Conservation (phyloP, 2,797 vertebrate genomes). For the Phoebastria nigripes region DNA sequence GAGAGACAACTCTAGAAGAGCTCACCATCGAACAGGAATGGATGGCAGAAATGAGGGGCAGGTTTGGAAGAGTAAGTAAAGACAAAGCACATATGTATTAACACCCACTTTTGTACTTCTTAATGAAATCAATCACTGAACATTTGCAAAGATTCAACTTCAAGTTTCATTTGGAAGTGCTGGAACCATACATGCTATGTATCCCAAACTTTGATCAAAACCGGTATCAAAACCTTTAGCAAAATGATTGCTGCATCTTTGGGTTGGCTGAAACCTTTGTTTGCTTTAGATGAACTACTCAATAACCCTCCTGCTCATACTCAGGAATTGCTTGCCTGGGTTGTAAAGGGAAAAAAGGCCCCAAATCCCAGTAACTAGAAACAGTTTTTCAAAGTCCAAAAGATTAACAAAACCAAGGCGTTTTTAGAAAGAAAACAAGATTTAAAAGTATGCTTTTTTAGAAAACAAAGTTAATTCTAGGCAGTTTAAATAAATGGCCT, state of each 20-base stretch:
- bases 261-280: background rate
- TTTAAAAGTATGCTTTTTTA: background rate
- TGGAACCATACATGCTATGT: background rate
- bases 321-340: background rate
- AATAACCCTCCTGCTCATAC: background rate
- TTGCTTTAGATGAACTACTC: background rate
- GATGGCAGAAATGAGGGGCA: rapidly evolving
- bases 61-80: background rate
- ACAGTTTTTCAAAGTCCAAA: background rate
- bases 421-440: background rate
- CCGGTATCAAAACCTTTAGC: background rate
- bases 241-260: background rate
- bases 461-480: background rate
- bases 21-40: background rate
- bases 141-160: background rate
- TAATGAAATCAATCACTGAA: background rate
- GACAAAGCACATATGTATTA: background rate
- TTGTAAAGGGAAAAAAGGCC: background rate
- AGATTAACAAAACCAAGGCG: background rate
- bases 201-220: background rate
- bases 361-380: background rate
- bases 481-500: background rate
- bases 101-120: background rate
- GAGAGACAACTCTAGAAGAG: background rate
- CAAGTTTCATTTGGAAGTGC: background rate